Conservation (phyloP, 2,888 invertebrate species). For the Marronus borbonicus region DNA sequence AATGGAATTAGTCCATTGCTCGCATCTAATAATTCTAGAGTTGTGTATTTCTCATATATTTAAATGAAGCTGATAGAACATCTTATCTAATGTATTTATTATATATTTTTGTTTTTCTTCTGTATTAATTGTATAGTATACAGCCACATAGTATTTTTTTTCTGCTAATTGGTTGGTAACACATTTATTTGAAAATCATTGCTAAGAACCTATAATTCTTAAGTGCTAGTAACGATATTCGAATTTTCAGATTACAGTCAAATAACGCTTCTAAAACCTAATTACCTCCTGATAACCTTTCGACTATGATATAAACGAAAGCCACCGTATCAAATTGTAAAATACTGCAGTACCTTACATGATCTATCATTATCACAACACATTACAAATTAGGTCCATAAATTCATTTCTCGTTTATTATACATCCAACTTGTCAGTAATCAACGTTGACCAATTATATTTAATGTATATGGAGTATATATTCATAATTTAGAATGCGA, state of each 20-base stretch:
- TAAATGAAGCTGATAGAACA: too few relatives aligned
- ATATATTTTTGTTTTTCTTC: too few relatives aligned
- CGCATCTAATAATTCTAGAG: too few relatives aligned
- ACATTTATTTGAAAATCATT: too few relatives aligned
- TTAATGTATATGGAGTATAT: neutral
- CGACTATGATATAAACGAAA: neutral
- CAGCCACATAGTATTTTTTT: too few relatives aligned
- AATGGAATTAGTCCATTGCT: too few relatives aligned
- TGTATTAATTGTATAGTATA: too few relatives aligned
- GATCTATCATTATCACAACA: neutral
- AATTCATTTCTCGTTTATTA: conserved; percentile 11
- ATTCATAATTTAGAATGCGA: conserved; percentile 14
- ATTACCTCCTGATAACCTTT: neutral
- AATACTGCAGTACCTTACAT: neutral
- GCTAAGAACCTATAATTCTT: too few relatives aligned
- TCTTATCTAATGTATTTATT: too few relatives aligned
- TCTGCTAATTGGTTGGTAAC: too few relatives aligned
- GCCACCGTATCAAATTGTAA: neutral
- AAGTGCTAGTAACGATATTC: neutral
- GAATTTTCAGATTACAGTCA: neutral
- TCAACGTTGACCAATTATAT: conserved; percentile 12
- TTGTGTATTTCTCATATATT: too few relatives aligned
- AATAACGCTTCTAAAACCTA: neutral
- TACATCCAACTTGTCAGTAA: conserved; percentile 15
- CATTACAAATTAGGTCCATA: neutral